phyloP scores from a whole-genome alignment of 2,797 vertebrate genomes.

The Mus minutoides region DNA sequence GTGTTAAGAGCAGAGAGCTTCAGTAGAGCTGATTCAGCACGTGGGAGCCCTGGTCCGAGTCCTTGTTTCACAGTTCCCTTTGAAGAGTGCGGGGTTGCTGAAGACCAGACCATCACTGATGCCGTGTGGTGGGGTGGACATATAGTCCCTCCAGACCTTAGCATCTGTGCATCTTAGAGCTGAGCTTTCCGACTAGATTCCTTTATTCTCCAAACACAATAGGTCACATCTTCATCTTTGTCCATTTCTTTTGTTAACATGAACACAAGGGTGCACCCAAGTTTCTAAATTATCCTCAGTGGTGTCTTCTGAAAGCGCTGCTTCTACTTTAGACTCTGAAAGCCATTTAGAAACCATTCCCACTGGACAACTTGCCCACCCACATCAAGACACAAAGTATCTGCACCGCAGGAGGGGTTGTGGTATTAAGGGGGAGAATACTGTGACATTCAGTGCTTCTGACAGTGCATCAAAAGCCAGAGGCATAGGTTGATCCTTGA shows the following conservation, averaged over 20 bases:
- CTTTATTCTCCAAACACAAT: constrained; percentile 81
- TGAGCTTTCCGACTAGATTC: constrained; percentile 84
- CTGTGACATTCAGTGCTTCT: neutral
- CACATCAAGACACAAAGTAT: neutral
- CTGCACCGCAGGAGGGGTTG: neutral
- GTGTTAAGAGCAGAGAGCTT: neutral
- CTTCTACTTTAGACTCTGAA: neutral
- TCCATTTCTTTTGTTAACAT: neutral
- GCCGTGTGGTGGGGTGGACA: constrained; percentile 82
- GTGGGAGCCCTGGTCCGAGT: neutral
- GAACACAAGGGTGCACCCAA: constrained; percentile 10
- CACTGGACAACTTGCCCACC: neutral
- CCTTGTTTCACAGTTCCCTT: constrained; percentile 4
- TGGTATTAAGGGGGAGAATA: neutral
- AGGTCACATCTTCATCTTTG: constrained; percentile 78
- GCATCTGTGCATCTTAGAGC: constrained; percentile 85
- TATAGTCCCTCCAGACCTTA: constrained; percentile 79
- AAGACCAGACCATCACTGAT: constrained; percentile 76
- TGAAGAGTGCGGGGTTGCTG: neutral
- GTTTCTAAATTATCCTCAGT: neutral
- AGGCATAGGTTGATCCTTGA: neutral
- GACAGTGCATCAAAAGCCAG: neutral
- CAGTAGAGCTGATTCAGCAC: neutral
- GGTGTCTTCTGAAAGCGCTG: neutral
- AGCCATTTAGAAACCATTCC: neutral